Conservation (phyloP, 92 coral and sea anemone species). For the Siderastrea siderea region DNA sequence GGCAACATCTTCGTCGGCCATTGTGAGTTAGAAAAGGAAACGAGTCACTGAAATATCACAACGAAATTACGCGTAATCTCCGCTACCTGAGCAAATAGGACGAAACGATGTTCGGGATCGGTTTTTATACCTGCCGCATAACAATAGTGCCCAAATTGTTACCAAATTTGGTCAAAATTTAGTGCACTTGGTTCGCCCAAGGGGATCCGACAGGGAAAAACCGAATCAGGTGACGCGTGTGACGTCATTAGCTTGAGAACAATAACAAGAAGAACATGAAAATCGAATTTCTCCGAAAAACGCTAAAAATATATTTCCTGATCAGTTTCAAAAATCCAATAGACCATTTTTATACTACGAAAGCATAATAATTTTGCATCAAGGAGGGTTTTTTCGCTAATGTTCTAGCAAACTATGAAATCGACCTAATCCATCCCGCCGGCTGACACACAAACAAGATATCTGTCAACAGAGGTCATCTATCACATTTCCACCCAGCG, state of each 20-base stretch:
- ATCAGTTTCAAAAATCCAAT: background rate
- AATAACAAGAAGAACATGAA: background rate
- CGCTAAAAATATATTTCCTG: background rate
- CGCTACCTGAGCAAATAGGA: constrained; percentile 16
- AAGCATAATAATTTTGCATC: background rate
- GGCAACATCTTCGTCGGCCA: constrained; percentile 99
- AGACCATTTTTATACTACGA: background rate
- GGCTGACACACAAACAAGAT: background rate
- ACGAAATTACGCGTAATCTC: no score
- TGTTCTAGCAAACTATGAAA: background rate
- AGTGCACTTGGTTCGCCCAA: constrained; percentile 40
- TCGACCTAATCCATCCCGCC: background rate
- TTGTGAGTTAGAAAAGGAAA: constrained; percentile 35
- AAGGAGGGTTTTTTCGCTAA: background rate
- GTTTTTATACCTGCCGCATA: constrained; percentile 53
- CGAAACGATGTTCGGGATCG: background rate
- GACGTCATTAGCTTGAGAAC: background rate
- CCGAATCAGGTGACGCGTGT: constrained; percentile 3
- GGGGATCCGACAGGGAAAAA: constrained; percentile 4
- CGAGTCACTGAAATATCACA: constrained; percentile 16
- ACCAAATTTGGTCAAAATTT: constrained; percentile 91
- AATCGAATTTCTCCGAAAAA: background rate
- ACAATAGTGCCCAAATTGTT: constrained; percentile 59
- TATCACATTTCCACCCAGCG: background rate
- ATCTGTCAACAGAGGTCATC: constrained; percentile 18